Conservation (phyloP, 2,113 vertebrate genomes). For the Pyrgilauda ruficollis region DNA sequence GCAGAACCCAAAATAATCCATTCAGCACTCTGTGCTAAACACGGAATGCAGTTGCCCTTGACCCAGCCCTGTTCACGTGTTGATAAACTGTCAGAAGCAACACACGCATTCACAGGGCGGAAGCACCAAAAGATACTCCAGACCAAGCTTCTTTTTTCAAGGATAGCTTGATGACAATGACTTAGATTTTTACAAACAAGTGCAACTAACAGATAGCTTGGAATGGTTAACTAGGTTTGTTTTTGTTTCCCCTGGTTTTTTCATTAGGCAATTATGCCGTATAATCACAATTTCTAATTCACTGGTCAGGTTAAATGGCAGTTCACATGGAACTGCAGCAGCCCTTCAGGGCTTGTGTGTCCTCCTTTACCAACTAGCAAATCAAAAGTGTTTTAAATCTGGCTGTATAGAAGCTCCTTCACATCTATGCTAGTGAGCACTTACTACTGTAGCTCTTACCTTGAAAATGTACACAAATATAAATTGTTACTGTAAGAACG, state of each 20-base stretch:
- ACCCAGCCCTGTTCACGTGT: background rate
- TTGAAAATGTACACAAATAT: background rate
- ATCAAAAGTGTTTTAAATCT: background rate
- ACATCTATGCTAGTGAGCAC: background rate
- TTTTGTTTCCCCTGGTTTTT: background rate
- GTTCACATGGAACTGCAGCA: background rate
- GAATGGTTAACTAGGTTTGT: background rate
- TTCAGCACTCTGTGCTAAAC: background rate
- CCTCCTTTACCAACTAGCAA: background rate
- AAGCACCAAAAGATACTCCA: background rate
- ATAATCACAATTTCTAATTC: background rate
- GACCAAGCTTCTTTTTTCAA: background rate
- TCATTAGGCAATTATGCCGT: background rate
- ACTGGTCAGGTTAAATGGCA: background rate
- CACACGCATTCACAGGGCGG: background rate
- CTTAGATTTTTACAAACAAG: background rate
- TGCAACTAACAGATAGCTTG: background rate
- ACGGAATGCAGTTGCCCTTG: background rate
- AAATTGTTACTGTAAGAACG: background rate
- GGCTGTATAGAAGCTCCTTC: background rate
- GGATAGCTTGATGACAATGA: background rate
- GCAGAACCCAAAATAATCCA: slow-evolving; percentile 1
- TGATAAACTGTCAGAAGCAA: background rate
- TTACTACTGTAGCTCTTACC: background rate
- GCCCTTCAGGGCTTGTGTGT: background rate